phyloP scores from a whole-genome alignment of 2,888 invertebrate species.

The Neria commutata region DNA sequence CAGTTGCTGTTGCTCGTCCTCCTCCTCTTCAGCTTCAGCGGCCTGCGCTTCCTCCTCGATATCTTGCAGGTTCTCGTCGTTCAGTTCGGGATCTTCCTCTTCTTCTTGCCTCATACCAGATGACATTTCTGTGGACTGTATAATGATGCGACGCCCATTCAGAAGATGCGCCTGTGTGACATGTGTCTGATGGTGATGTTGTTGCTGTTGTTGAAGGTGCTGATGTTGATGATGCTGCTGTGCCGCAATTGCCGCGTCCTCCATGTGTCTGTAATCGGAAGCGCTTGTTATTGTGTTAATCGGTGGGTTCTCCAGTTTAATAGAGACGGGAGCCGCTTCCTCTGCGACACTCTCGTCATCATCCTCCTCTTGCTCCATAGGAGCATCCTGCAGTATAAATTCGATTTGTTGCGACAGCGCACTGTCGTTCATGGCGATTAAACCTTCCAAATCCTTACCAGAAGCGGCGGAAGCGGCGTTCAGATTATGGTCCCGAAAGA shows the following conservation, averaged over 20 bases:
- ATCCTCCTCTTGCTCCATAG: slow-evolving; percentile 54
- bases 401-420: slow-evolving; percentile 62
- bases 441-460: slow-evolving; percentile 54
- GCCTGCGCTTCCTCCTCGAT: slow-evolving; percentile 57
- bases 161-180: slow-evolving; percentile 36
- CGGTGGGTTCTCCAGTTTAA: slow-evolving; percentile 50
- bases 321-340: slow-evolving; percentile 25
- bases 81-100: slow-evolving; percentile 56
- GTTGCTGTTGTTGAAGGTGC: slow-evolving; percentile 32
- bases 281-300: slow-evolving; percentile 47
- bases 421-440: slow-evolving; percentile 60
- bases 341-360: slow-evolving; percentile 38
- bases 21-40: slow-evolving; percentile 52
- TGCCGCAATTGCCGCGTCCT: slow-evolving; percentile 16
- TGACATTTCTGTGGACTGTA: slow-evolving; percentile 41
- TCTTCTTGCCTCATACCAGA: slow-evolving; percentile 39
- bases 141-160: slow-evolving; percentile 54
- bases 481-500: slow-evolving; percentile 38
- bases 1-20: slow-evolving; percentile 32
- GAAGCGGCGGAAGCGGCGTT: slow-evolving; percentile 14
- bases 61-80: slow-evolving; percentile 56
- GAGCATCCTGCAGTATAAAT: slow-evolving; percentile 62
- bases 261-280: slow-evolving; percentile 38
- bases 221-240: slow-evolving; percentile 25
- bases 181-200: slow-evolving; percentile 39